Percentiles rank a stretch among this genome's conserved stretches.
phyloP scores from a whole-genome alignment of 2,888 invertebrate genomes.

The Crossocerus cetratus region DNA sequence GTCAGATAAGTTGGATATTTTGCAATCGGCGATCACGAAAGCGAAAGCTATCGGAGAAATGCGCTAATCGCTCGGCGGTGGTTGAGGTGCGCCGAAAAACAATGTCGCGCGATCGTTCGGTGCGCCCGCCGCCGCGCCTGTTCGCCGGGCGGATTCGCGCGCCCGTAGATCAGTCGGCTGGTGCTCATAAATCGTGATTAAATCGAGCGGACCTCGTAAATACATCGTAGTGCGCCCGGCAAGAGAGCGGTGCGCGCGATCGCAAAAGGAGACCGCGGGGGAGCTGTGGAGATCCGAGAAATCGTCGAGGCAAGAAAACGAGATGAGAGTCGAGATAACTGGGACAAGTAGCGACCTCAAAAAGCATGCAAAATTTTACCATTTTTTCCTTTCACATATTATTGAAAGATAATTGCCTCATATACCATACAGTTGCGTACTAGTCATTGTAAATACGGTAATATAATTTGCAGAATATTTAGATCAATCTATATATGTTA shows the following conservation, averaged over 20 bases:
- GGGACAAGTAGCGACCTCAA: no score
- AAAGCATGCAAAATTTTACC: no score
- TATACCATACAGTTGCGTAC: no score
- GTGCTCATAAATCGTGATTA: constrained; percentile 57
- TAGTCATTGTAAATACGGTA: no score
- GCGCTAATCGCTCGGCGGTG: constrained; percentile 4
- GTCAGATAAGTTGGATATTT: no score
- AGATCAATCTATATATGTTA: no score
- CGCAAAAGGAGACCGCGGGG: constrained; percentile 1
- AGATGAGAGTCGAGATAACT: constrained; percentile 10
- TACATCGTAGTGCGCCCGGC: constrained; percentile 28
- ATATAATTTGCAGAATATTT: no score
- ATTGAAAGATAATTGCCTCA: no score
- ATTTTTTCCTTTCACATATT: no score
- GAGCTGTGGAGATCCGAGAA: neutral
- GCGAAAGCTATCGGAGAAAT: constrained; percentile 19
- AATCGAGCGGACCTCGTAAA: constrained; percentile 53
- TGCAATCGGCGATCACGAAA: neutral
- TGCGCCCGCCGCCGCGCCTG: constrained; percentile 31
- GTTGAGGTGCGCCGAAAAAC: neutral
- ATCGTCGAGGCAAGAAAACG: constrained; percentile 17
- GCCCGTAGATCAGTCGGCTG: constrained; percentile 48
- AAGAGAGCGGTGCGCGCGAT: neutral
- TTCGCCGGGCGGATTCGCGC: constrained; percentile 32
- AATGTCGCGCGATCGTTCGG: neutral